Base-by-base conservation (phyloP, 92 coral and sea anemone genomes). In the Siderastrea radians region DNA sequence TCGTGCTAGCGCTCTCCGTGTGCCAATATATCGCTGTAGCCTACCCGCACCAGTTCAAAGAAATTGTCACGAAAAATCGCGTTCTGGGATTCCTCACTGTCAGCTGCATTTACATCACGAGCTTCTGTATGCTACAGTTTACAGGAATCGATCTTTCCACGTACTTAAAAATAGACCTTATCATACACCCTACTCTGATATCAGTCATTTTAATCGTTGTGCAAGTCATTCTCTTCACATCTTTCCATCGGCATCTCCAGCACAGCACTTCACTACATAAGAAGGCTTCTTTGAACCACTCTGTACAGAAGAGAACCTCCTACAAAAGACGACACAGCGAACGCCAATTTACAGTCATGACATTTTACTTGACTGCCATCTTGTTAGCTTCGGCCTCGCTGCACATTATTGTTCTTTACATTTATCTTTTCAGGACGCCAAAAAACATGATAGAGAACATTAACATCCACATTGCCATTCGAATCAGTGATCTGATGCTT, bases 401-500 rank as follows among this genome's bases (percentile, higher is more conserved):
- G n/a, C 98, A 95, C 75, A 83, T 89, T 16, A 76, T 91, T n/a
- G 90, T 89, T 16, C 78, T 95, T 5, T 95, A 95, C 84, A 90
- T 95, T 38, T 84, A 72, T 68, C 92, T 95, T 67, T 95, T 83
- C 77, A 70, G 77, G 47, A 83, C 70, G 43, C 78, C 82, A 47
- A 85, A 88, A 54, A 86, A 89, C 10, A 51, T 49, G 26, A 70
- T 63, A 57, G 96, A 85, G 19, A 67, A 83, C 15, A 86, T 89
- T 0, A 88, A 95, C 53, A 88, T 95, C 16, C 90, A 77, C 52
- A 91, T 95, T 16, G 86, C 79, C 4, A 75, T 95, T 46, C 94
- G 98, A 15, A 58, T 95, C 2, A 95, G 98, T 62, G 98, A 95
- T 73, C 77, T 93, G 78, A 91, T 91, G 96, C 73, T 95, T 49